Percentiles rank a stretch among this genome's conserved stretches.
phyloP scores from a whole-genome alignment of 2,797 vertebrate species.

The Melanotaenia pygmaea region DNA sequence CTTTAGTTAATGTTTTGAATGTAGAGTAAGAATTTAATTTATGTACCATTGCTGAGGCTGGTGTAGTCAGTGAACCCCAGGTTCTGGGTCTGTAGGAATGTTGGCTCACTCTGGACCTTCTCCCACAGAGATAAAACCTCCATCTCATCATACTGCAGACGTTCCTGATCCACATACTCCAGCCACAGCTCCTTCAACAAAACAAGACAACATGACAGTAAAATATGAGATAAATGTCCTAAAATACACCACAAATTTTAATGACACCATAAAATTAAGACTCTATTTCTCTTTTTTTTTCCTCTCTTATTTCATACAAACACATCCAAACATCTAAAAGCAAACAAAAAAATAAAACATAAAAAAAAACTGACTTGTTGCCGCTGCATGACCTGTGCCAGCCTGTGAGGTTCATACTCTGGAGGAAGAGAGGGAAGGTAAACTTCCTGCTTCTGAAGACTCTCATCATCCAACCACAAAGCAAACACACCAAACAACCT shows the following conservation, averaged over 20 bases:
- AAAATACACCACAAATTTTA: not conserved
- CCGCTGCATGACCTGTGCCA: slow-evolving; percentile 95
- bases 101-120: slow-evolving; percentile 86
- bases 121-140: slow-evolving; percentile 89
- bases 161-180: slow-evolving; percentile 92
- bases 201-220: slow-evolving; percentile 8
- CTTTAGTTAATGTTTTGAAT: not conserved
- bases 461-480: slow-evolving; percentile 96
- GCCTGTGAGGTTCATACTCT: slow-evolving; percentile 90
- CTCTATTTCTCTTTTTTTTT: too few relatives aligned
- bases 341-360: not conserved
- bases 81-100: slow-evolving; percentile 75
- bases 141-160: slow-evolving; percentile 88
- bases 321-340: not conserved
- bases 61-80: slow-evolving; percentile 84
- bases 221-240: not conserved
- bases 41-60: slow-evolving; percentile 85
- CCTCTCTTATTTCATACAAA: not conserved
- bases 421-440: slow-evolving; percentile 94
- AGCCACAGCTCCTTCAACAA: slow-evolving; percentile 90
- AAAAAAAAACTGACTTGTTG: slow-evolving; percentile 79
- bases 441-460: slow-evolving; percentile 91
- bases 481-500: slow-evolving; percentile 94
- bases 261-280: not conserved
- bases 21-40: not conserved